These are phyloP conservation scores for Dryas iulia DNA, from an alignment of 1,140 invertebrate species.

Conservation along the genomic window DNA sequence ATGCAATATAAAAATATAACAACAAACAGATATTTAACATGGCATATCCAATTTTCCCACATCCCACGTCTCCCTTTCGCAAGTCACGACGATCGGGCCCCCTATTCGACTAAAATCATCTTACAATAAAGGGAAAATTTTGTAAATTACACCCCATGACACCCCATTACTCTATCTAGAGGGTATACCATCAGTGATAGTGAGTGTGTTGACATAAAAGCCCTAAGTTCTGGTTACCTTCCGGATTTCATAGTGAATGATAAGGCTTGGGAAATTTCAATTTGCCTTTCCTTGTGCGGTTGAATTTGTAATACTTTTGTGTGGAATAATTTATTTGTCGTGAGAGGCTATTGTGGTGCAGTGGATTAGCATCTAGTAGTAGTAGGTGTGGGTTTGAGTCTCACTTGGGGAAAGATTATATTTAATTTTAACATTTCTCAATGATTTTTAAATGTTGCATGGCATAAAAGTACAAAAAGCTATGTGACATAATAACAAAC, in stretches of 20 bases:
- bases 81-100: conserved; percentile 55
- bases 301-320: neutral
- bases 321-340: no score
- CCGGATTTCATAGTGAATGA: neutral
- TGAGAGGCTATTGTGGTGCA: no score
- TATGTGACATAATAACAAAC: no score
- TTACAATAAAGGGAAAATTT: conserved; percentile 69
- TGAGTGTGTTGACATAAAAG: conserved; percentile 27
- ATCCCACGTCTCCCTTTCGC: conserved; percentile 37
- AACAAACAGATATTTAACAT: neutral
- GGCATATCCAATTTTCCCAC: conserved; percentile 13
- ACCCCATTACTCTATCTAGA: conserved; percentile 56
- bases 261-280: neutral
- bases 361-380: no score
- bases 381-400: no score
- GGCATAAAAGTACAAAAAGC: no score
- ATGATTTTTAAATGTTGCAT: no score
- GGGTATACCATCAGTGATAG: conserved; percentile 33
- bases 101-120: conserved; percentile 59
- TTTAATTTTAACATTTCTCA: no score
- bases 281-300: neutral
- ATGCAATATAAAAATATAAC: no score
- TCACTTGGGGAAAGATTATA: no score
- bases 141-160: conserved; percentile 65
- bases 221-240: conserved; percentile 1